Percentiles rank a stretch among this genome's conserved stretches.
Evolutionary conservation across 2,888 invertebrate species (phyloP).

Genomic region (Tenthredo notha): DNA sequence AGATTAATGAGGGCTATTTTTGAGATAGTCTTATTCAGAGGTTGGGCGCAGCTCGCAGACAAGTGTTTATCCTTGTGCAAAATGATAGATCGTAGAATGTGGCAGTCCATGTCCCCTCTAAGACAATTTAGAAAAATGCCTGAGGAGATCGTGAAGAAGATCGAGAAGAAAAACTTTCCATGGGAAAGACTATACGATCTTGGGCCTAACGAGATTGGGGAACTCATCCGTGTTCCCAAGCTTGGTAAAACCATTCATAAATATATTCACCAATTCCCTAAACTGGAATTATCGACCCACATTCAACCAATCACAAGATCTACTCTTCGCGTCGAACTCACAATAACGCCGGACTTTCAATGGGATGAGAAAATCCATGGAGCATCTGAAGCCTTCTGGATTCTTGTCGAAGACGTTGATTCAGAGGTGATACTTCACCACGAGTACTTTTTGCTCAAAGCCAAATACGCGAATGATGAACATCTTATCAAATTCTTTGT

Average conservation of each 20-base stretch:
- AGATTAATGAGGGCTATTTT: constrained; percentile 97
- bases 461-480: constrained; percentile 96
- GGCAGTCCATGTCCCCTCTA: constrained; percentile 99
- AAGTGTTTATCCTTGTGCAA: constrained; percentile 97
- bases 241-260: constrained; percentile 97
- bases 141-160: constrained; percentile 96
- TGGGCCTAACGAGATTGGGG: constrained; percentile 98
- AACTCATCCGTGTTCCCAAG: constrained; percentile 94
- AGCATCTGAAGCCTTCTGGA: constrained; percentile 93
- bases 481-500: constrained; percentile 99
- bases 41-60: constrained; percentile 99
- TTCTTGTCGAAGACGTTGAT: constrained; percentile 92
- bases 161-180: constrained; percentile 98
- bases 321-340: constrained; percentile 96
- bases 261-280: constrained; percentile 98
- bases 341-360: constrained; percentile 98
- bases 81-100: constrained; percentile 99
- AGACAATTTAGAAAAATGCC: constrained; percentile 98
- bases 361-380: constrained; percentile 98
- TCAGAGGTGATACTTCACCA: constrained; percentile 96
- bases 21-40: constrained; percentile 94
- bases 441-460: constrained; percentile 93
- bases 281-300: constrained; percentile 96
- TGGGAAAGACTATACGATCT: constrained; percentile 97
- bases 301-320: constrained; percentile 98